A percentile compares a stretch with the other conserved stretches of the same genome.
Evolutionary conservation across 2,888 invertebrate species (phyloP).

Genomic region (Orgyia antiqua): DNA sequence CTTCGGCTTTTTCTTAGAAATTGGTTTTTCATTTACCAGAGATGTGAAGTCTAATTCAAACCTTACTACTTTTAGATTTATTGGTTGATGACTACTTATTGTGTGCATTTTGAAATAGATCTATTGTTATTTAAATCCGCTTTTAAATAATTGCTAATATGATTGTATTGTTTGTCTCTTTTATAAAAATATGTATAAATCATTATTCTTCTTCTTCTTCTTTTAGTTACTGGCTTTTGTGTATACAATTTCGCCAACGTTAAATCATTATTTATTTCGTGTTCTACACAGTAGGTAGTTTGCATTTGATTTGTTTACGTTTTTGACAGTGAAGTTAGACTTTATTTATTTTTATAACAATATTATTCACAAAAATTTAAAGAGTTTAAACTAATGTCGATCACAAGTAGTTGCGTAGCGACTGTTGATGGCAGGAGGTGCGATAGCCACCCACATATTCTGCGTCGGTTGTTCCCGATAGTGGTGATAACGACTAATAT

Average conservation of each 20-base stretch:
- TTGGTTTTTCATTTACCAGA: slow-evolving; percentile 33
- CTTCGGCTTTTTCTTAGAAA: slow-evolving; percentile 37
- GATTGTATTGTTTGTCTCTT: too few relatives aligned
- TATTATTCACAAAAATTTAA: background rate
- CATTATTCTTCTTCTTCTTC: too few relatives aligned
- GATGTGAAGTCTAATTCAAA: slow-evolving; percentile 60
- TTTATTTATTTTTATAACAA: too few relatives aligned
- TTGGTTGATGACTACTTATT: slow-evolving; percentile 52
- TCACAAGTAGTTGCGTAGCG: too few relatives aligned
- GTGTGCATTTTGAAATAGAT: slow-evolving; percentile 47
- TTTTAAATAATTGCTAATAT: background rate
- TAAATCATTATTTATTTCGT: too few relatives aligned
- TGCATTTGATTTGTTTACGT: slow-evolving; percentile 6
- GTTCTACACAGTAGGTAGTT: too few relatives aligned
- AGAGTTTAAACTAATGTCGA: slow-evolving; percentile 11
- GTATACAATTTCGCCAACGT: too few relatives aligned
- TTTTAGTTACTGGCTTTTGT: too few relatives aligned
- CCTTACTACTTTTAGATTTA: slow-evolving; percentile 65
- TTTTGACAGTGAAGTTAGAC: slow-evolving; percentile 6
- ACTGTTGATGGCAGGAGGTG: slow-evolving; percentile 31
- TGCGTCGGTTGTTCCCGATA: slow-evolving; percentile 52
- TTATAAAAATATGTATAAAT: too few relatives aligned
- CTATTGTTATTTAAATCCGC: background rate
- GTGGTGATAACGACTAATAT: slow-evolving; percentile 64
- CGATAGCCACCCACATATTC: slow-evolving; percentile 67